Base-by-base conservation (phyloP, 2,797 vertebrate species). In the Halcyon badia region DNA sequence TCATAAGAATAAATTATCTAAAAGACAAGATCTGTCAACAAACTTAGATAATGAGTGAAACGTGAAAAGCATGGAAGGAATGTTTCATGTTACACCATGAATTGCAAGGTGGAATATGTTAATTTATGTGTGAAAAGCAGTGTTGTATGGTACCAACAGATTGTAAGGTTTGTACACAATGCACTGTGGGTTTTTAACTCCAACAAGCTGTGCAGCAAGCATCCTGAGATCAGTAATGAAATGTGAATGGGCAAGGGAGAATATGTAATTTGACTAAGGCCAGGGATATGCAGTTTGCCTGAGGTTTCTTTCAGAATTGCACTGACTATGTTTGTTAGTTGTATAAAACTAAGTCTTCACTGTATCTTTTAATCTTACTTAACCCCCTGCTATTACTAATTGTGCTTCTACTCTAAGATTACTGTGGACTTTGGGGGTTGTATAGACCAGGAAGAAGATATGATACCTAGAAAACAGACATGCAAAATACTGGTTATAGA, bases 121-220 rank as follows among this genome's bases (percentile, higher is more conserved):
- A 49, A 41, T 26, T 14, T 51, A 49, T 26, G 25, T 51, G 26
- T 71, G 49, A 72, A 62, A 73, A 72, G 11, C 14, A 56, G 6
- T 22, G 28, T 60, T 64, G 24, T 20, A 14, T 21, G 12, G 10
- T 52, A 44, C 7, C 19, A 51, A 33, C 5, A 48, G 13, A 51
- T 2, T 41, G 3, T 41, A 20, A 4, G 3, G 3, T 54, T 37
- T 60, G 7, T 35, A 16, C 4, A 1, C 1, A 5, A 11, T 25
- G 19, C 7, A 11, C 33, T 76, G 28, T 51, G 22, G 11, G 14
- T n/a, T 89, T 79, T 60, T 52, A 4, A 75, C 35, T 65, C 41
- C 31, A n/a, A 6, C 7, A 54, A 60, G 17, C 16, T 44, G 24
- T 37, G 31, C 25, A 58, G 30, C 14, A 22, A 0, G 0, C 7